phyloP scores from a whole-genome alignment of 2,113 vertebrate species.

The Mormyrus lacerda region DNA sequence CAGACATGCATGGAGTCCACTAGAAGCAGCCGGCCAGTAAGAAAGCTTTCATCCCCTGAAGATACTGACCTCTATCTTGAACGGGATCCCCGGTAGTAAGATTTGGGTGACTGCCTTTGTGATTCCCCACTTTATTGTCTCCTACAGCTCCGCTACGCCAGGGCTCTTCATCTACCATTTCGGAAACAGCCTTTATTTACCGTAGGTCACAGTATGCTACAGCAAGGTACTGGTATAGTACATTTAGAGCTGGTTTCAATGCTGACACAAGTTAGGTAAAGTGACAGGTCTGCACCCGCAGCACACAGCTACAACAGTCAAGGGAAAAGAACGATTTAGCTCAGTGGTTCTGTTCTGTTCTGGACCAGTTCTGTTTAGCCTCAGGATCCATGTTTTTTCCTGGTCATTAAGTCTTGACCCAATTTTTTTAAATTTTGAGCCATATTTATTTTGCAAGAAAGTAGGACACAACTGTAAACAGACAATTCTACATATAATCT shows the following conservation, averaged over 20 bases:
- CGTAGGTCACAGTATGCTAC: neutral
- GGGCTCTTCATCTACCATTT: neutral
- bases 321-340: neutral
- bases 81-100: neutral
- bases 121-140: neutral
- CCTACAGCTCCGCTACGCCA: accelerated
- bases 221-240: neutral
- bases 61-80: neutral
- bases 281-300: neutral
- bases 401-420: neutral
- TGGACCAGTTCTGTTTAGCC: neutral
- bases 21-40: neutral
- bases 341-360: neutral
- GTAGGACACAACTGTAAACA: neutral
- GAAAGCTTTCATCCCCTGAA: neutral
- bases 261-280: neutral
- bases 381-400: neutral
- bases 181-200: neutral
- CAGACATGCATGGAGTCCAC: neutral
- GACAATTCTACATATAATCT: neutral
- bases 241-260: neutral
- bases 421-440: neutral
- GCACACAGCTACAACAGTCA: neutral
- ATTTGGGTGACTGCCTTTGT: neutral
- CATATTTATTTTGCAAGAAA: neutral